These are phyloP conservation scores for Phalacrocorax aristotelis DNA, from an alignment of 2,113 vertebrate genomes.

Conservation along the genomic window DNA sequence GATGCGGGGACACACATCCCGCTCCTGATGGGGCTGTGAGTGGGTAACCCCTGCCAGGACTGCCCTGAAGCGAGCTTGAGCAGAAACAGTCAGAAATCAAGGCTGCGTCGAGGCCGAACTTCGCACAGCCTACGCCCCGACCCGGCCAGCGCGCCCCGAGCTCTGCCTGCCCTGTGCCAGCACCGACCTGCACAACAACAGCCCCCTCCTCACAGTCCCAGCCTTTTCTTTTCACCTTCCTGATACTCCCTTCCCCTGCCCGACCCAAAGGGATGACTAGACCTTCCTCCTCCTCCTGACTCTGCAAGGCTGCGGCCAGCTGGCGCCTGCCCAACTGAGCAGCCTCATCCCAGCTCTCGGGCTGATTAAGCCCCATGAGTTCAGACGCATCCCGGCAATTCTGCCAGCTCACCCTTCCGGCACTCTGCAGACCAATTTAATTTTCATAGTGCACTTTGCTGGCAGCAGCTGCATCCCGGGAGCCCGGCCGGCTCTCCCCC, in stretches of 20 bases:
- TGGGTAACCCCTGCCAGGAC: neutral
- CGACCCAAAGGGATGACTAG: neutral
- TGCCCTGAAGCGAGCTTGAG: rapidly evolving
- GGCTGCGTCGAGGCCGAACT: neutral
- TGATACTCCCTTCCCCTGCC: neutral
- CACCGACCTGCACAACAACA: neutral
- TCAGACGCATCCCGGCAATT: neutral
- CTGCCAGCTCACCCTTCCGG: neutral
- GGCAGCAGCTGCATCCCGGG: neutral
- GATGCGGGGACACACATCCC: rapidly evolving
- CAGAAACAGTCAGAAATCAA: rapidly evolving
- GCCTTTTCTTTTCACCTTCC: neutral
- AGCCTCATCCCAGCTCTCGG: neutral
- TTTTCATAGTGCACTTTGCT: neutral
- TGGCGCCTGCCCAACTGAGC: neutral
- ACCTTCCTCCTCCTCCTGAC: neutral
- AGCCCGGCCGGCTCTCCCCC: neutral
- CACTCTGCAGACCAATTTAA: neutral
- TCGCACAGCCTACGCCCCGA: neutral
- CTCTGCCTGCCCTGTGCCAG: neutral
- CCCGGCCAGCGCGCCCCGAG: neutral
- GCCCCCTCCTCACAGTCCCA: neutral
- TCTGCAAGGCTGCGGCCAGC: neutral
- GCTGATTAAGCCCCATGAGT: neutral
- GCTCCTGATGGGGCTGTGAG: no score